Base-by-base conservation (phyloP, 1,140 invertebrate species). In the Pemphigus obesinymphae region DNA sequence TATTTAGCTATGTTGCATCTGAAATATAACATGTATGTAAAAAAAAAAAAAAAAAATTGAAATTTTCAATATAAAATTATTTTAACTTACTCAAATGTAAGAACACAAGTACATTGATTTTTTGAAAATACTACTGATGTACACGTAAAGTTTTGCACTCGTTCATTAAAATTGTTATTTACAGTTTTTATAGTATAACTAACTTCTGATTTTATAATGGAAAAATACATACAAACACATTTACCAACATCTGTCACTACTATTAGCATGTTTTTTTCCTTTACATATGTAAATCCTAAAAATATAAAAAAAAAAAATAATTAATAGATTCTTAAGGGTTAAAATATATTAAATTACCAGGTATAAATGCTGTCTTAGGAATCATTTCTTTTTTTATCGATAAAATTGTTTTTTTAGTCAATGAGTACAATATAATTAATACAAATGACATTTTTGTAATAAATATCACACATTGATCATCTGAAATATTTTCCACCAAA, bases 401-500 rank as follows among this genome's bases (percentile, higher is more conserved):
- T 45, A 80, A 29, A 40, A 63, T 63, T 61, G 45, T 15, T 61
- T 80, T 37, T 80, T 63, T 3, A 10, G 76, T 63, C 15, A 80
- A 58, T 80, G 76, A 80, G 13, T 80, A 80, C 17, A 80, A 63
- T 4, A 80, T 43, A 0, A 80, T 4, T 10, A 80, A 5, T 20
- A 80, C 17, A 63, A 80, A 80, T 43, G 76, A 50, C 76, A 80
- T 80, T 80, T 80, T 80, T 40, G 76, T 80, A n/a, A 80, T 26
- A 80, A 80, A 29, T 63, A 80, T 80, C 5, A 80, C 43, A 80
- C 76, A 80, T 40, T 43, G 2, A 43, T 61, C 23, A 80, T 63
- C 26, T 43, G 76, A 58, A 29, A 61, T 40, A 26, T 3, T 11
- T 80, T 80, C 55, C 20, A 80, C 8, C 40, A 2, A 45, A 63